Conservation (phyloP, 2,797 vertebrate genomes). For the Pitangus sulphuratus region DNA sequence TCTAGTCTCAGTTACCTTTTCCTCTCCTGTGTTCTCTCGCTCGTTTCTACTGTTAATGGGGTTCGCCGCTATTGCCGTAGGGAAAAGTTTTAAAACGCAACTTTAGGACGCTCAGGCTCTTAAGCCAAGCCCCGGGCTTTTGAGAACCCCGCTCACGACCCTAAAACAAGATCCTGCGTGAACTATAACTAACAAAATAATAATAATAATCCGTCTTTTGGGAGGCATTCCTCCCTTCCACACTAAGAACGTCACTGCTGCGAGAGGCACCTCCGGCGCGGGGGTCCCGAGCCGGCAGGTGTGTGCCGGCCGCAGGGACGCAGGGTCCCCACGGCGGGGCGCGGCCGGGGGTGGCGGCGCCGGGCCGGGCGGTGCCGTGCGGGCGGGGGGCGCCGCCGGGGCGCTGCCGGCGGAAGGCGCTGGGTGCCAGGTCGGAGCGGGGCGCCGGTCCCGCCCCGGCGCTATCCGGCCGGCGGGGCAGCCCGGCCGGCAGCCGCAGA, state of each 20-base stretch:
- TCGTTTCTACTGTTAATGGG: not conserved
- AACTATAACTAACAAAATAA: not conserved
- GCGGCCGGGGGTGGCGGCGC: not conserved
- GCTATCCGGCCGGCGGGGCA: constrained; percentile 66
- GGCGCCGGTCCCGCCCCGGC: constrained; percentile 73
- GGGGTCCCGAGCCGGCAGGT: not conserved
- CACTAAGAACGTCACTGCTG: not conserved
- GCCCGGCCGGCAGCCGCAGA: not conserved
- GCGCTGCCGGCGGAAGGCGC: constrained; percentile 70
- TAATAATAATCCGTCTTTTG: not conserved
- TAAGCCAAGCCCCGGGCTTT: not conserved
- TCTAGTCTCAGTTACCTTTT: not conserved
- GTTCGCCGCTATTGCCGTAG: rapidly evolving
- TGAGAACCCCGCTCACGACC: not conserved
- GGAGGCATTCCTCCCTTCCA: not conserved
- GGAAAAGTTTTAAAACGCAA: not conserved
- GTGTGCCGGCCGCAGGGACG: not conserved
- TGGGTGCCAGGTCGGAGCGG: constrained; percentile 70
- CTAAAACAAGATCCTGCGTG: not conserved
- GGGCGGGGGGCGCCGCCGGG: not conserved
- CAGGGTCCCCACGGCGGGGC: not conserved
- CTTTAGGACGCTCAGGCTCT: not conserved
- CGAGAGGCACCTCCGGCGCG: not conserved
- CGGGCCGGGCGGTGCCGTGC: not conserved
- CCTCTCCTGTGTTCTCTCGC: not conserved